Conservation (phyloP, 2,888 invertebrate species). For the Ctenicera cuprea region DNA sequence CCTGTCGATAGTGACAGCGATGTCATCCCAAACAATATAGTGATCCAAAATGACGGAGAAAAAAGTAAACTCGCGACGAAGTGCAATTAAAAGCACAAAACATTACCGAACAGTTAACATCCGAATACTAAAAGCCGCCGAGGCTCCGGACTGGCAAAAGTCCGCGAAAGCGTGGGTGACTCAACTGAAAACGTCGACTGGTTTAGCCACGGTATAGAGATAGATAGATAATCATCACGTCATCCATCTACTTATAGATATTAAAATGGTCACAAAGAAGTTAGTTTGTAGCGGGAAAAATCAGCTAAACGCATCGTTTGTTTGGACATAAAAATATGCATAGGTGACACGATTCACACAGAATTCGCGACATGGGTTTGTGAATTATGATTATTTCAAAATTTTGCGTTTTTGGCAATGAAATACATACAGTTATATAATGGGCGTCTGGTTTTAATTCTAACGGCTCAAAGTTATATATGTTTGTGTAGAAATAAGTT, state of each 20-base stretch:
- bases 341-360: background rate
- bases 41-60: slow-evolving; percentile 58
- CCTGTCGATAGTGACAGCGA: slow-evolving; percentile 71
- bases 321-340: background rate
- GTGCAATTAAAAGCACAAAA: slow-evolving; percentile 36
- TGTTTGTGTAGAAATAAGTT: no score
- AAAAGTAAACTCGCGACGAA: slow-evolving; percentile 36
- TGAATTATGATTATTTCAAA: no score
- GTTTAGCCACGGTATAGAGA: slow-evolving; percentile 40
- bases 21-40: slow-evolving; percentile 64
- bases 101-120: slow-evolving; percentile 27
- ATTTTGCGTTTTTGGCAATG: no score
- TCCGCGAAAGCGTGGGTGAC: slow-evolving; percentile 45
- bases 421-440: no score
- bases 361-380: background rate
- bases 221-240: slow-evolving; percentile 43
- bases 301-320: no score
- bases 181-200: slow-evolving; percentile 45
- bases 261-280: slow-evolving; percentile 11
- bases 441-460: no score
- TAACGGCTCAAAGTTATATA: no score
- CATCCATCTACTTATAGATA: slow-evolving; percentile 38
- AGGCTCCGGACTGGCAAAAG: slow-evolving; percentile 41
- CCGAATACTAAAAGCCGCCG: slow-evolving; percentile 43
- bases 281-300: slow-evolving; percentile 14